A percentile compares a stretch with the other conserved stretches of the same genome.
Evolutionary conservation across 2,113 vertebrate species (phyloP).

Genomic region (Bettongia penicillata): DNA sequence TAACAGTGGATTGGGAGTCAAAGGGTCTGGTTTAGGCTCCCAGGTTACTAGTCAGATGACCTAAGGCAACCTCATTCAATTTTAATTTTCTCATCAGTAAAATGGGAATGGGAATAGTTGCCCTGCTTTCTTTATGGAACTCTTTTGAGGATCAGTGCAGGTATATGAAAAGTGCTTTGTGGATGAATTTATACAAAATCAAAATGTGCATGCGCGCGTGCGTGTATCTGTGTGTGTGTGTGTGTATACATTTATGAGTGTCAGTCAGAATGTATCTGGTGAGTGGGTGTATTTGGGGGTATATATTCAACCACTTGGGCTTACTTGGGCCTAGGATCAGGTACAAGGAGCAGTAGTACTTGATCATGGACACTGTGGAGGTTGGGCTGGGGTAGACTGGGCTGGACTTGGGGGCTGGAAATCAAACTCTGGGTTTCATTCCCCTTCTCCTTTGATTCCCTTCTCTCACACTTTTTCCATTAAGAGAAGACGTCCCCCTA

Average conservation of each 20-base stretch:
- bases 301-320: not conserved
- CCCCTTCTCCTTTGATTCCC: not conserved
- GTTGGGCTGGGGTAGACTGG: not conserved
- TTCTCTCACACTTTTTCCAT: constrained; percentile 12
- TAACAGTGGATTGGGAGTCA: not conserved
- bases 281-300: not conserved
- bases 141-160: not conserved
- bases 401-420: not conserved
- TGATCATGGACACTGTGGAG: not conserved
- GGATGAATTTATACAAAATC: not conserved
- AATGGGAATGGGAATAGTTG: not conserved
- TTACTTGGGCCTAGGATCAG: not conserved
- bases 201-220: not conserved
- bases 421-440: not conserved
- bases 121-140: not conserved
- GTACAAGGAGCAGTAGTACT: not conserved
- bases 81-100: not conserved
- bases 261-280: not conserved
- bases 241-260: not conserved
- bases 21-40: not conserved
- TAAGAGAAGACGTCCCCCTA: constrained; percentile 84
- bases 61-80: not conserved
- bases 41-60: not conserved
- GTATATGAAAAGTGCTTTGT: not conserved
- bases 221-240: not conserved